Base-by-base conservation (phyloP, 2,888 invertebrate species). In the Tromatobia lineatoria region DNA sequence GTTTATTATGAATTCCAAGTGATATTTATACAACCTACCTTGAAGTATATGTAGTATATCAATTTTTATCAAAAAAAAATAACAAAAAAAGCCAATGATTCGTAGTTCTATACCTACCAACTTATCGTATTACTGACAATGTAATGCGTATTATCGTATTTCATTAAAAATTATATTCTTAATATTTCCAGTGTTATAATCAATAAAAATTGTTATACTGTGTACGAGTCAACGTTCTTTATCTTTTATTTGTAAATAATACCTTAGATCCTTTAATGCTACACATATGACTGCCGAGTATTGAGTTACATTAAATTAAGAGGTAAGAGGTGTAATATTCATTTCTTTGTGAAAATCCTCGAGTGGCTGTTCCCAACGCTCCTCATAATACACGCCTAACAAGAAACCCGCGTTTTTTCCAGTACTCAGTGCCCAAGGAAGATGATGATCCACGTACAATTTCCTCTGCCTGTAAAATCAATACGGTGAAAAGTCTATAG, bases 351-450 rank as follows among this genome's bases (percentile, higher is more conserved):
- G 96, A 87, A 99, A 95, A 50, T 98, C 97, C 25, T 95, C 94
- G 57, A 99, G 94, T 59, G 97, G 95, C 94, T 98, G 98, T 69
- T 98, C 98, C 98, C 99, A 99, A 86, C 99, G 95, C 94, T 98
- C 97, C 94, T 99, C 99, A 95, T 96, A 99, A 94, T 97, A 99
- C 77, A 98, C 94, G 92, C 97, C 96, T 95, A 99, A 96, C 87
- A 99, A 93, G 91, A 98, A 97, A 88, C 96, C 96, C 2, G 97
- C 96, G 88, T 95, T 95, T 87, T 94, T 95, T 61, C 98, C 98
- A 80, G 97, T 98, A 89, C 95, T 94, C 25, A 98, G 95, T 2
- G 98, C 98, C 98, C 98, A 99, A 0, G 98, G 98, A 76, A 99
- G 94, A 93, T 98, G 96, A 90, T 96, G 95, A 13, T 96, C 95